Evolutionary conservation across 2,888 invertebrate species (phyloP).

Genomic region (Nomada ruficornis): DNA sequence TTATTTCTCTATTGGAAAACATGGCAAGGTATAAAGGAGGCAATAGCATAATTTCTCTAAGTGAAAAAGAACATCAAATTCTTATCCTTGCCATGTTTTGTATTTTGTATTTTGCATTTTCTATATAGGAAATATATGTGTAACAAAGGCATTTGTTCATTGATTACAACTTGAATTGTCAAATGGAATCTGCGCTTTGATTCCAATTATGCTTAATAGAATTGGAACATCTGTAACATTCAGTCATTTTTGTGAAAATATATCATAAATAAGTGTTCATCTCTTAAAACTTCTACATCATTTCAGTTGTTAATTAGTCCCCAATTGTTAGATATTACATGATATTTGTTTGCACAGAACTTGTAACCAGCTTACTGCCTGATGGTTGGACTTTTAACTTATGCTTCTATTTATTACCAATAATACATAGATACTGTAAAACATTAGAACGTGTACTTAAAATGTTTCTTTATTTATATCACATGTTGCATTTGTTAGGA

Average conservation of each 20-base stretch:
- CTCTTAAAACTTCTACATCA: slow-evolving; percentile 21
- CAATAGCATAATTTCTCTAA: slow-evolving; percentile 29
- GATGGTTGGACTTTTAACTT: slow-evolving; percentile 5
- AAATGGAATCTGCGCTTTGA: slow-evolving; percentile 43
- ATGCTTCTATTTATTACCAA: neutral
- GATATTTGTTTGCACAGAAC: slow-evolving; percentile 13
- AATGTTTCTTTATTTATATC: slow-evolving; percentile 44
- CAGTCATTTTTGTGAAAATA: slow-evolving; percentile 45
- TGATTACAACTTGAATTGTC: slow-evolving; percentile 41
- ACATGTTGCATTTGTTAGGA: slow-evolving; percentile 45
- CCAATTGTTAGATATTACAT: slow-evolving; percentile 22
- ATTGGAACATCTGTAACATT: slow-evolving; percentile 52
- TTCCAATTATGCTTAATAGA: slow-evolving; percentile 40
- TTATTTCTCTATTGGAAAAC: slow-evolving; percentile 38
- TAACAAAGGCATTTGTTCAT: slow-evolving; percentile 51
- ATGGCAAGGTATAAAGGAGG: slow-evolving; percentile 50
- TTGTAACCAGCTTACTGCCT: neutral
- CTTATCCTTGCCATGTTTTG: slow-evolving; percentile 48
- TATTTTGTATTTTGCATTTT: neutral
- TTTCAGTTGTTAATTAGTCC: slow-evolving; percentile 5
- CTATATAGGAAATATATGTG: slow-evolving; percentile 37
- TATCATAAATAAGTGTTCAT: slow-evolving; percentile 15
- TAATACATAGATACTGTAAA: slow-evolving; percentile 39
- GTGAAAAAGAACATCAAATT: slow-evolving; percentile 21
- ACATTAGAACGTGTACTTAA: slow-evolving; percentile 20